These are phyloP conservation scores for Drosophila robusta DNA, from an alignment of 2,888 invertebrate species.

Conservation along the genomic window DNA sequence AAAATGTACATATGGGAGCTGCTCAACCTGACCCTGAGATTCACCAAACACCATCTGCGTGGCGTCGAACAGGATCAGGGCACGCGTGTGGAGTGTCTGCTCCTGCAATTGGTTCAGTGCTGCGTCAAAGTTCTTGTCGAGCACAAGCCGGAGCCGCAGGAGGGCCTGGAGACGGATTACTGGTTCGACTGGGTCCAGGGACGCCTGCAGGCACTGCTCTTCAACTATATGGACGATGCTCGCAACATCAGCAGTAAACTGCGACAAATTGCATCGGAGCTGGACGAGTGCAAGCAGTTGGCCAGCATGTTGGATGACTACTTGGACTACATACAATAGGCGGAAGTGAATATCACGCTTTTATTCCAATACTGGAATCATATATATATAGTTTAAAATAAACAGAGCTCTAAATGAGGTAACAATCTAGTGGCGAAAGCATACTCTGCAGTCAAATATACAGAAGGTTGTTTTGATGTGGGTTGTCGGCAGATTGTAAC, in stretches of 20 bases:
- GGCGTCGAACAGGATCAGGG: background rate
- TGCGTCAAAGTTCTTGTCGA: slow-evolving; percentile 11
- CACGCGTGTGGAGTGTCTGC: slow-evolving; percentile 4
- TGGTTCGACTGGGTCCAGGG: slow-evolving; percentile 62
- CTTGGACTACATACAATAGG: slow-evolving; percentile 26
- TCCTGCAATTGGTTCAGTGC: slow-evolving; percentile 35
- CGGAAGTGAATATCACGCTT: background rate
- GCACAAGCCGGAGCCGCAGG: slow-evolving; percentile 12
- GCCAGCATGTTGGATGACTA: slow-evolving; percentile 26
- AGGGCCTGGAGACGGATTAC: slow-evolving; percentile 16
- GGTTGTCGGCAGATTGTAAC: too few species aligned
- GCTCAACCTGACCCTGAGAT: slow-evolving; percentile 24
- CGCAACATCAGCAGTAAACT: slow-evolving; percentile 32
- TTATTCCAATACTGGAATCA: too few species aligned
- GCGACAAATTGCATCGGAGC: slow-evolving; percentile 3
- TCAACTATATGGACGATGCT: slow-evolving; percentile 34
- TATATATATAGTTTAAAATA: too few species aligned
- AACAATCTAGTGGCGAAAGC: too few species aligned
- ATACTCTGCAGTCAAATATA: too few species aligned
- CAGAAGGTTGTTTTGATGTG: too few species aligned
- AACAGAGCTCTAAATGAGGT: too few species aligned
- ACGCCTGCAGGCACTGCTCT: slow-evolving; percentile 43
- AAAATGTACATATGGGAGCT: slow-evolving; percentile 64
- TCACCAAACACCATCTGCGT: slow-evolving; percentile 10
- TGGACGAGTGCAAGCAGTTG: slow-evolving; percentile 15